A percentile compares a stretch with the other conserved stretches of the same genome.
Conservation (phyloP, 2,797 vertebrate genomes). For the Dallia pectoralis region DNA sequence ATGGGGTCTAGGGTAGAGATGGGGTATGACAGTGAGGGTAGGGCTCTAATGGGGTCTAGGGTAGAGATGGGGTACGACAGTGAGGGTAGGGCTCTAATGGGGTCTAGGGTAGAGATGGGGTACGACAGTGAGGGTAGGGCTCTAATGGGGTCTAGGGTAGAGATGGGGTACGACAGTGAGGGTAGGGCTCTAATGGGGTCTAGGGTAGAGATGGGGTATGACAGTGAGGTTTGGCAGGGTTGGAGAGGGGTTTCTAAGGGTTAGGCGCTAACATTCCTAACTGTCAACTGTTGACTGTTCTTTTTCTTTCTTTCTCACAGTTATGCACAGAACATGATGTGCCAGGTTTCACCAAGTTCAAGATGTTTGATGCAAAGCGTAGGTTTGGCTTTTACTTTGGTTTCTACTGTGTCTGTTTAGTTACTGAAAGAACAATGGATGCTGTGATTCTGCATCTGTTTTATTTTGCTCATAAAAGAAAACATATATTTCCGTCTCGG, state of each 20-base stretch:
- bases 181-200: conserved; percentile 54
- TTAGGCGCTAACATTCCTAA: background rate
- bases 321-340: conserved; percentile 92
- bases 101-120: background rate
- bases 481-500: too few relatives aligned
- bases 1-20: background rate
- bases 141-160: background rate
- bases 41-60: background rate
- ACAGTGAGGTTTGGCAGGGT: background rate
- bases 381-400: conserved; percentile 63
- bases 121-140: conserved; percentile 73
- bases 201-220: background rate
- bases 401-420: background rate
- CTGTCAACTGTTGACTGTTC: conserved; percentile 6
- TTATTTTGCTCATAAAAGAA: too few relatives aligned
- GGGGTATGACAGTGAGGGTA: conserved; percentile 73
- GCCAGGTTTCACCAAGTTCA: conserved; percentile 92
- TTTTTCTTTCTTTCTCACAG: conserved; percentile 73
- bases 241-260: background rate
- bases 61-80: background rate
- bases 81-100: conserved; percentile 69
- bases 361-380: conserved; percentile 98
- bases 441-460: too few relatives aligned
- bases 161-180: conserved; percentile 57
- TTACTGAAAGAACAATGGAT: too few relatives aligned